Evolutionary conservation across 2,888 invertebrate species (phyloP), one percentile per base, ranked within the genome.

Genomic region (Vanessa cardui): DNA sequence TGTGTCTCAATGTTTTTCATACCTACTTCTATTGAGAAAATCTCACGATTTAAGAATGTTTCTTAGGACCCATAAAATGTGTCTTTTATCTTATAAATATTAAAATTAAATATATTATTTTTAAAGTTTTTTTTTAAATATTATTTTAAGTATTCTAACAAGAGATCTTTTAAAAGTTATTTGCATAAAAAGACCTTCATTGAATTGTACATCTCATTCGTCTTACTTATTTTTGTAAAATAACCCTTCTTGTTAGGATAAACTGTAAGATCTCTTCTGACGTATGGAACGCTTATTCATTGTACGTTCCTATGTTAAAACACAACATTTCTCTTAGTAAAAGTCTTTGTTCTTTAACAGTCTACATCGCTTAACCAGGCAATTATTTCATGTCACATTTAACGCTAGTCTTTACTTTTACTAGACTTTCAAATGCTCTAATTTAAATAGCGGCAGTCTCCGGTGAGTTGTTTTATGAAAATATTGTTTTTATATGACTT

Each of bases 341-440:
- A 16, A 26, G 52, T 54, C 52, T 54, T 54, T 54, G 52, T 54
- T 54, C 52, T 26, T 54, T 31, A 54, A 54, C 52, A 54, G 31
- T 54, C 26, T 54, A 54, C 16, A 54, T 31, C n/a, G 26, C 59
- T 65, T 65, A 60, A 54, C 65, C 45, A 46, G 65, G 59, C 60
- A 52, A 60, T 65, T 65, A 65, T 52, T 65, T 60, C 59, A 59
- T 52, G 64, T 60, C 52, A 65, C 60, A 52, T 60, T 60, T 60
- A 60, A 15, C 65, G 52, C 65, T 26, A 6, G 52, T 21, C 45
- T 60, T 58, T 49, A 44, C 44, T 58, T 64, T 46, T 46, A 65
- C 59, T 52, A 60, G 21, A 52, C 52, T 65, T 65, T 65, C 20
- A 60, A 52, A 54, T 45, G 46, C 31, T 59, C 47, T 31, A 21